phyloP scores from a whole-genome alignment of 2,797 vertebrate species.

The Astyanax mexicanus region DNA sequence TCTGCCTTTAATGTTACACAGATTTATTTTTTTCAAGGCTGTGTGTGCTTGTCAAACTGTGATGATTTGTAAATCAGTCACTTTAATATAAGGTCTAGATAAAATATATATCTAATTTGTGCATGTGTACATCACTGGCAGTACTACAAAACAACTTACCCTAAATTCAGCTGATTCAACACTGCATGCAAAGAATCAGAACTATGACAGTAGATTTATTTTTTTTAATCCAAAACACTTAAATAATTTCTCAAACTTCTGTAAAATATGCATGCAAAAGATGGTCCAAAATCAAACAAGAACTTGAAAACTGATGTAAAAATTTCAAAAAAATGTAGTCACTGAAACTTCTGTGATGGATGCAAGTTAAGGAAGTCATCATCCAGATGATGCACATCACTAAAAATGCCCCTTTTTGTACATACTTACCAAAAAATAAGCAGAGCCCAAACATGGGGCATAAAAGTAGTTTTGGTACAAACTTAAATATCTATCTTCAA shows the following conservation, averaged over 20 bases:
- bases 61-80: too few relatives aligned
- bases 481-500: conserved; percentile 44
- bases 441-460: conserved; percentile 27
- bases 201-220: conserved; percentile 11
- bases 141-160: too few relatives aligned
- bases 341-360: conserved; percentile 25
- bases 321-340: conserved; percentile 25
- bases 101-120: too few relatives aligned
- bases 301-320: conserved; percentile 33
- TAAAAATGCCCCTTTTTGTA: conserved; percentile 24
- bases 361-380: conserved; percentile 11
- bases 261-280: conserved; percentile 65
- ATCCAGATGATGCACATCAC: conserved; percentile 14
- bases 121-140: too few relatives aligned
- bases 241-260: conserved; percentile 56
- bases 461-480: conserved; percentile 10
- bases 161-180: conserved; percentile 16
- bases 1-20: too few relatives aligned
- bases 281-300: conserved; percentile 35
- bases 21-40: too few relatives aligned
- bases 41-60: too few relatives aligned
- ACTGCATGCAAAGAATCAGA: not conserved
- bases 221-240: conserved; percentile 61
- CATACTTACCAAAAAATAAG: conserved; percentile 17
- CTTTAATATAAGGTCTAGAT: too few relatives aligned